Evolutionary conservation across 2,888 invertebrate species (phyloP).

Genomic region (Plagodis dolabraria): DNA sequence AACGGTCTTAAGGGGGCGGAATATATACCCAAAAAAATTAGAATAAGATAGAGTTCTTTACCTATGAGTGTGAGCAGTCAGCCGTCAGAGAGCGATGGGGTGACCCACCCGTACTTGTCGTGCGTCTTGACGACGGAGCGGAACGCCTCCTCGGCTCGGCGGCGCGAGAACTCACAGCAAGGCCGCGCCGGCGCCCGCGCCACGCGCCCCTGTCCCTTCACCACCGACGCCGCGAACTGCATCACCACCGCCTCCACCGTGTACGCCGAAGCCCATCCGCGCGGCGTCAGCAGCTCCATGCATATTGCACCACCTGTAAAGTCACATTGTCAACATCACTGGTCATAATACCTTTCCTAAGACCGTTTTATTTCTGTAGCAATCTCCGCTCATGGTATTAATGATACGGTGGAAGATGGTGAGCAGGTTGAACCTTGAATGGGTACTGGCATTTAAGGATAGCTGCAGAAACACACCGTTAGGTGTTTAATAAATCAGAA

Average conservation of each 20-base stretch:
- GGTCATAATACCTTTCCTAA: no score
- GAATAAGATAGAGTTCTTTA: constrained; percentile 22
- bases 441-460: no score
- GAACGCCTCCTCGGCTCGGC: constrained; percentile 95
- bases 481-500: no score
- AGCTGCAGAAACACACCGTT: no score
- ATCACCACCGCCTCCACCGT: constrained; percentile 95
- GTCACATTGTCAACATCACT: no score
- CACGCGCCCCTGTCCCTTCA: constrained; percentile 94
- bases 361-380: no score
- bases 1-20: no score
- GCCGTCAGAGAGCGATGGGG: constrained; percentile 93
- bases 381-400: no score
- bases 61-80: constrained; percentile 70
- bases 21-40: neutral
- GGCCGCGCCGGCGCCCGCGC: constrained; percentile 92
- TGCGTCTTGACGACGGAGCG: constrained; percentile 94
- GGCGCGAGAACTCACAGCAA: constrained; percentile 90
- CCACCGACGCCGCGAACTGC: constrained; percentile 95
- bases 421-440: no score
- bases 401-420: no score
- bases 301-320: constrained; percentile 91
- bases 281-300: constrained; percentile 94
- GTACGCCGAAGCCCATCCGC: constrained; percentile 95
- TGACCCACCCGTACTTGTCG: constrained; percentile 96